Evolutionary conservation across 92 coral and sea anemone genomes (phyloP).

Genomic region (Ricordea florida): DNA sequence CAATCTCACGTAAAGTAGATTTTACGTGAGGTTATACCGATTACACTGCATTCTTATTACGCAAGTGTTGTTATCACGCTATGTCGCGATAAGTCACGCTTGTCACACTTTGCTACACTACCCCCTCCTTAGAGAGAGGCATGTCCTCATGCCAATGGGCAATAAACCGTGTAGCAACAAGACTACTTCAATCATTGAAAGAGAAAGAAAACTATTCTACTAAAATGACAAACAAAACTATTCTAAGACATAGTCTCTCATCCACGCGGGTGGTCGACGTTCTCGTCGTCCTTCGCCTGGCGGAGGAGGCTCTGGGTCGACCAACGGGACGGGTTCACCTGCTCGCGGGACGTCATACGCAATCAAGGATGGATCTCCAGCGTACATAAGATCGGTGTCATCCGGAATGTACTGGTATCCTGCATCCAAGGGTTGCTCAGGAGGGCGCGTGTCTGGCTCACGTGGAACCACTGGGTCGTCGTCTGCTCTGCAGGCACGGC

Average conservation of each 20-base stretch:
- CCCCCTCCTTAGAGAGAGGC: constrained; percentile 14
- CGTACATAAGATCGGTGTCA: constrained; percentile 1
- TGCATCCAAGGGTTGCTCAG: neutral
- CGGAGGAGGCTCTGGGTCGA: too few relatives aligned
- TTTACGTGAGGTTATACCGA: too few relatives aligned
- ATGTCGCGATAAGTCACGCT: too few relatives aligned
- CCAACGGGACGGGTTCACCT: too few relatives aligned
- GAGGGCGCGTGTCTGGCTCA: neutral
- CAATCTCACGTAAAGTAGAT: too few relatives aligned
- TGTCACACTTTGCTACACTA: neutral
- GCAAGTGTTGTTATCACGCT: too few relatives aligned
- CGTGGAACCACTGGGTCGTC: neutral
- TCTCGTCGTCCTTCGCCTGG: neutral
- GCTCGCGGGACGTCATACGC: too few relatives aligned
- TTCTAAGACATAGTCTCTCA: neutral
- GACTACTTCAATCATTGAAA: neutral
- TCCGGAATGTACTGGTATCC: neutral
- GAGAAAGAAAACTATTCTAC: neutral
- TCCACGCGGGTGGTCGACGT: neutral
- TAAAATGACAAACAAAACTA: neutral
- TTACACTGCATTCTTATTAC: too few relatives aligned
- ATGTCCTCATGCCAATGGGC: constrained; percentile 7
- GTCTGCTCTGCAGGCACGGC: neutral
- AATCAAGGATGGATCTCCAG: neutral
- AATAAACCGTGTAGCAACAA: neutral